phyloP scores from a whole-genome alignment of 2,113 vertebrate genomes.

The Xiphophorus maculatus region DNA sequence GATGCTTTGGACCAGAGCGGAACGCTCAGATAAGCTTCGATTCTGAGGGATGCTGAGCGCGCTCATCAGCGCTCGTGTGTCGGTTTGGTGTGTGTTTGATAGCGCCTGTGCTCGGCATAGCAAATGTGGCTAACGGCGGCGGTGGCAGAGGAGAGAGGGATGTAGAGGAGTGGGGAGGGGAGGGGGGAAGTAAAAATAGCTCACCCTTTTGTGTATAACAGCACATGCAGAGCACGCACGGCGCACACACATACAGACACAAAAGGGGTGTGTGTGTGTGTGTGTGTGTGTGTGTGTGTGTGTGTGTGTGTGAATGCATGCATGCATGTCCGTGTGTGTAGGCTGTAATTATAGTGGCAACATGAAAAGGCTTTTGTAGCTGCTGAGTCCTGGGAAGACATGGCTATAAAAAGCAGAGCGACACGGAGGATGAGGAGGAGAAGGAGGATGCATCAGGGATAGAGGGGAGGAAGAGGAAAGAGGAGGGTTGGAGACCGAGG shows the following conservation, averaged over 20 bases:
- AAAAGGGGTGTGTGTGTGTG: conserved; percentile 65
- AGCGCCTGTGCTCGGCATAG: conserved; percentile 76
- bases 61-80: conserved; percentile 21
- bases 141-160: conserved; percentile 55
- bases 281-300: conserved; percentile 20
- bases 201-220: conserved; percentile 75
- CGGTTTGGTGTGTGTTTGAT: conserved; percentile 43
- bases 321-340: conserved; percentile 49
- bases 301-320: conserved; percentile 4
- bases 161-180: conserved; percentile 12
- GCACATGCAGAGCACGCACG: conserved; percentile 59
- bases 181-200: conserved; percentile 76
- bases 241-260: conserved; percentile 56
- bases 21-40: conserved; percentile 30
- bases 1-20: conserved; percentile 13
- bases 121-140: conserved; percentile 77
- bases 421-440: conserved; percentile 39
- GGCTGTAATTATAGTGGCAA: conserved; percentile 80
- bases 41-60: conserved; percentile 33
- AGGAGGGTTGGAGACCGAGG: conserved; percentile 10
- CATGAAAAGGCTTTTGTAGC: conserved; percentile 81
- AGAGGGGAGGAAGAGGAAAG: conserved; percentile 29
- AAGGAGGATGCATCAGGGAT: conserved; percentile 26
- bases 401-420: conserved; percentile 79
- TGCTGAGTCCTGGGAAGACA: conserved; percentile 77